Percentiles rank a stretch among this genome's conserved stretches.
These are phyloP conservation scores for Mandrillus leucophaeus DNA, from an alignment of 2,113 vertebrate genomes.

Conservation along the genomic window DNA sequence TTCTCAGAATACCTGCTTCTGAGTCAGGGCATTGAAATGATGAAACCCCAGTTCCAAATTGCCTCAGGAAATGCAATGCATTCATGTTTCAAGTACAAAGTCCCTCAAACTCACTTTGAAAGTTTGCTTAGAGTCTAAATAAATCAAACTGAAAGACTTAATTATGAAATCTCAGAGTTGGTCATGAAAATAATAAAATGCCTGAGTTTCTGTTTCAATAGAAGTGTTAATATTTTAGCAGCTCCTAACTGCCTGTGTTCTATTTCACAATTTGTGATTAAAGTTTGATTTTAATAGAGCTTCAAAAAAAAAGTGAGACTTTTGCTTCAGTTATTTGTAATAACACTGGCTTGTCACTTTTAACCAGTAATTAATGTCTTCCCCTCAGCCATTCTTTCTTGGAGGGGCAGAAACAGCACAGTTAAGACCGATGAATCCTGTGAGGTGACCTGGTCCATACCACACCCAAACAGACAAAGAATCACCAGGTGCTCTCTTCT, in stretches of 20 bases:
- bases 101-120: slow-evolving; percentile 66
- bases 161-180: slow-evolving; percentile 63
- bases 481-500: not conserved
- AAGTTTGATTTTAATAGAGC: slow-evolving; percentile 66
- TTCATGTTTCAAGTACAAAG: slow-evolving; percentile 67
- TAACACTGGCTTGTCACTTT: not conserved
- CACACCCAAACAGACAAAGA: not conserved
- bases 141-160: slow-evolving; percentile 75
- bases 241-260: slow-evolving; percentile 57
- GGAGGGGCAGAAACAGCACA: not conserved
- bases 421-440: not conserved
- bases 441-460: not conserved
- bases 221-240: slow-evolving; percentile 74
- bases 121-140: slow-evolving; percentile 73
- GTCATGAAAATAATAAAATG: slow-evolving; percentile 63
- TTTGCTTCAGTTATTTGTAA: not conserved
- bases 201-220: slow-evolving; percentile 60
- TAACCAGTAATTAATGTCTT: not conserved
- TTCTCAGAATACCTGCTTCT: slow-evolving; percentile 50
- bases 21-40: not conserved
- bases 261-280: slow-evolving; percentile 69
- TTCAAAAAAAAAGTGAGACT: not conserved
- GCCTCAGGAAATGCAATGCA: slow-evolving; percentile 33
- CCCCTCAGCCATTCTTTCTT: not conserved
- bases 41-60: slow-evolving; percentile 17